phyloP scores from a whole-genome alignment of 2,888 invertebrate genomes.

The Standfussiana lucernea region DNA sequence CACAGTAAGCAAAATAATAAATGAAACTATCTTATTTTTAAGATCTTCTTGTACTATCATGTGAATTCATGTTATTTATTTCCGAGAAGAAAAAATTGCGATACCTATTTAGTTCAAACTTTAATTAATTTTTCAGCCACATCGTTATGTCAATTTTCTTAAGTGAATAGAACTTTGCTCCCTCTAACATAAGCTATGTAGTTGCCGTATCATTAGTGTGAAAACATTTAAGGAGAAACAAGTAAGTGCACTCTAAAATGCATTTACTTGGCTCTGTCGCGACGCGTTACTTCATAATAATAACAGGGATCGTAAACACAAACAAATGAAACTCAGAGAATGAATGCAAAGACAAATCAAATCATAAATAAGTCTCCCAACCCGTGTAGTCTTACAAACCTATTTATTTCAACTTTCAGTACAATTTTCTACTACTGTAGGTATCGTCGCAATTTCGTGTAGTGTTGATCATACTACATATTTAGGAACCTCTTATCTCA shows the following conservation, averaged over 20 bases:
- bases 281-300: background rate
- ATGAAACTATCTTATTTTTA: too few species aligned
- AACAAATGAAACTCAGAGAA: constrained; percentile 10
- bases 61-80: background rate
- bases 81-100: background rate
- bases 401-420: background rate
- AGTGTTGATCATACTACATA: background rate
- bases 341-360: background rate
- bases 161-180: background rate
- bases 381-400: too few species aligned
- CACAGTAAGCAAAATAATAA: too few species aligned
- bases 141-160: constrained; percentile 9
- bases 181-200: background rate
- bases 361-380: background rate
- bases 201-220: constrained; percentile 23
- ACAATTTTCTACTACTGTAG: background rate
- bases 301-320: constrained; percentile 12
- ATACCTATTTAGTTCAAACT: background rate
- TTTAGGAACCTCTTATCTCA: background rate
- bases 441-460: background rate
- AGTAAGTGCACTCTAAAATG: constrained; percentile 55
- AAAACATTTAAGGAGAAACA: constrained; percentile 48
- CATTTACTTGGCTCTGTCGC: constrained; percentile 31
- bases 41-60: background rate
- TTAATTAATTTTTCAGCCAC: background rate